Base-by-base conservation (phyloP, 2,888 invertebrate genomes). In the Cheilosia urbana region DNA sequence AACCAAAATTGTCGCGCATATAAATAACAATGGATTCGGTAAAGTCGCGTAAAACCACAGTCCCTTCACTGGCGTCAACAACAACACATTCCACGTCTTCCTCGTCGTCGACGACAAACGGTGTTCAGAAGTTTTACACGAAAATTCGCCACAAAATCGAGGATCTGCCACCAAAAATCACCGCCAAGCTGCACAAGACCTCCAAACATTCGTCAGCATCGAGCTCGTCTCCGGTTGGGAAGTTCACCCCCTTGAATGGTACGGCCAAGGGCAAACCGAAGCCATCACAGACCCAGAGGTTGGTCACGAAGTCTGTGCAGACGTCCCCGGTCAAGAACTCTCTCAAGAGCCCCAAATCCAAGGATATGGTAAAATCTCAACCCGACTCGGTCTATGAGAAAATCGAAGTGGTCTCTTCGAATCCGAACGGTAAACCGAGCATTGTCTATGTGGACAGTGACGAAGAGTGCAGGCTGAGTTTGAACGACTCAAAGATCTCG, bases 101-200 rank as follows among this genome's bases (percentile, higher is more conserved):
- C 13, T 24, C 62, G 0, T 82, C 82, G 13, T 66, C 84, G 21
- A 75, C 88, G 24, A 81, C 87, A 63, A 89, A 88, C 65, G 90
- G 90, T 11, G 90, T 91, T 40, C 90, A 90, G 55, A 91, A 90
- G 79, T 90, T 92, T 78, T 91, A 90, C 78, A 90, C 91, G 5
- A 91, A 91, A 88, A 90, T 92, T 80, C 90, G 92, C 2, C 92
- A 92, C 82, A 92, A 91, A 85, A 92, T 92, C 76, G 92, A 92
- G 87, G 92, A 92, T 88, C 88, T 92, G 5, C 90, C 91, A 47
- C 91, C 92, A 55, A 91, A 90, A 76, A 84, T 91, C 47, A 72
- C 88, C 49, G 90, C 90, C 6, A 92, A 90, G 77, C 88, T 92
- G 7, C 90, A 89, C 82, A 92, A 90, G 68, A 89, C 89, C 17